Conservation (phyloP, 2,113 vertebrate species). For the Clupea harengus region DNA sequence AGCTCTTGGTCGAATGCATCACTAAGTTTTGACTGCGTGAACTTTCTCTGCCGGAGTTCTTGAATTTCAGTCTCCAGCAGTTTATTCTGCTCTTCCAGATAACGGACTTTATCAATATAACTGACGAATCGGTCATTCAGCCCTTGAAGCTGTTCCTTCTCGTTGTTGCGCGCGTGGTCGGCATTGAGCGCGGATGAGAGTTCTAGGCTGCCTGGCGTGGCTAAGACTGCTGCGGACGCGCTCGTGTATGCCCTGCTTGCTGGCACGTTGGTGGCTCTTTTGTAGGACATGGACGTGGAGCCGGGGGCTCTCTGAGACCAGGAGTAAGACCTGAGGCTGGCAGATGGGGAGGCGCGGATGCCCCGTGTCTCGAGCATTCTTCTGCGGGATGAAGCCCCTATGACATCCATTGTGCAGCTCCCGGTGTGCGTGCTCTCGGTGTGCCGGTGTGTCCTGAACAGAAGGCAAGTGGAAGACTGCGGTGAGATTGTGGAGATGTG, state of each 20-base stretch:
- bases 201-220: conserved; percentile 77
- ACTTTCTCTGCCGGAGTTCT: conserved; percentile 73
- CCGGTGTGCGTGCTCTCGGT: too few relatives aligned
- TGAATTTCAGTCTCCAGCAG: conserved; percentile 77
- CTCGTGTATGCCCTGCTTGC: too few relatives aligned
- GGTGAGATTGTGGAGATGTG: too few relatives aligned
- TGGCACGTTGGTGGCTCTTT: too few relatives aligned
- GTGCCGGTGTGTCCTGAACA: too few relatives aligned
- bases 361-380: too few relatives aligned
- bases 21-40: conserved; percentile 72
- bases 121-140: conserved; percentile 84
- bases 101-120: conserved; percentile 84
- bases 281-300: too few relatives aligned
- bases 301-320: too few relatives aligned
- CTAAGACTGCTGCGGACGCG: conserved; percentile 14
- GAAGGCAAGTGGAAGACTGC: not conserved
- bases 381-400: too few relatives aligned
- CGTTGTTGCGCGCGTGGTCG: conserved; percentile 76
- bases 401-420: too few relatives aligned
- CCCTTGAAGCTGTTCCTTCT: conserved; percentile 86
- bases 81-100: conserved; percentile 82
- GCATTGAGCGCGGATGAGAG: conserved; percentile 77
- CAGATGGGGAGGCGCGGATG: too few relatives aligned
- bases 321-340: too few relatives aligned
- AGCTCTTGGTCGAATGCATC: conserved; percentile 80